Conservation (phyloP, 2,797 vertebrate species). For the Chelidonichthys spinosus region DNA sequence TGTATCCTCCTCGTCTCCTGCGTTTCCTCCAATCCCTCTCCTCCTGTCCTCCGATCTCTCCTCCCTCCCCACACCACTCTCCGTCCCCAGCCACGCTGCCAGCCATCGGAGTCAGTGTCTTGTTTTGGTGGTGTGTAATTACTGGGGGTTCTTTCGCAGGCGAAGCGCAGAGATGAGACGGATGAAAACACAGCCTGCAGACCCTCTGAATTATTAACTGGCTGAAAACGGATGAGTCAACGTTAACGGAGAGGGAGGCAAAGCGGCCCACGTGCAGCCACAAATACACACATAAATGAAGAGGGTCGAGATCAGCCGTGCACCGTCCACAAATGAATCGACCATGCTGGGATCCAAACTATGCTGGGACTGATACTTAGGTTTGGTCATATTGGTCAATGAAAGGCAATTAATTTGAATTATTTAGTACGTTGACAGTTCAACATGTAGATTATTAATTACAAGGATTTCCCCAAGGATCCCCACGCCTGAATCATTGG, state of each 20-base stretch:
- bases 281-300: constrained; percentile 55
- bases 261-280: constrained; percentile 51
- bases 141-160: constrained; percentile 45
- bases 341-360: constrained; percentile 17
- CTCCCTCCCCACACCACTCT: neutral
- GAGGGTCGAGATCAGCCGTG: constrained; percentile 13
- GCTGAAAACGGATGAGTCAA: constrained; percentile 76
- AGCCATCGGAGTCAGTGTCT: constrained; percentile 44
- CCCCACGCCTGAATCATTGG: neutral
- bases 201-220: constrained; percentile 82
- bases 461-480: constrained; percentile 18
- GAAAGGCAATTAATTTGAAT: constrained; percentile 7
- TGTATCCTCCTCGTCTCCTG: constrained; percentile 61
- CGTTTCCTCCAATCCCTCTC: constrained; percentile 38
- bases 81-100: neutral
- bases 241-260: constrained; percentile 54
- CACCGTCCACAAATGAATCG: constrained; percentile 12
- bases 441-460: constrained; percentile 39
- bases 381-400: neutral
- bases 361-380: neutral
- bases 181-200: constrained; percentile 75
- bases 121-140: constrained; percentile 63
- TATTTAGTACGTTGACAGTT: constrained; percentile 44
- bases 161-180: constrained; percentile 54
- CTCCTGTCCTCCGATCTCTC: constrained; percentile 21